phyloP scores from a whole-genome alignment of 2,888 invertebrate genomes.

The Nematopogon swammerdamellus region DNA sequence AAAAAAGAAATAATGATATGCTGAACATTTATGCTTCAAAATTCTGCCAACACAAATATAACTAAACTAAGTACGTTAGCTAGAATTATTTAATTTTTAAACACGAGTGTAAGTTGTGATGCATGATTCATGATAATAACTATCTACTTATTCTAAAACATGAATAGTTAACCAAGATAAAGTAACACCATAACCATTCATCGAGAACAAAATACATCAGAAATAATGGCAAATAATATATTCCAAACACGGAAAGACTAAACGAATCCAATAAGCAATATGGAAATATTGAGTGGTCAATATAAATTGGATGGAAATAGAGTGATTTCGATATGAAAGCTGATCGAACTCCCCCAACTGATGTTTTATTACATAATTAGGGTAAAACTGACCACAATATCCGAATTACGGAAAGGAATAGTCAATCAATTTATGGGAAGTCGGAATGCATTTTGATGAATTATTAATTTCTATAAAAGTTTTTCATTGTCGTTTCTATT shows the following conservation, averaged over 20 bases:
- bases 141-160: too few species aligned
- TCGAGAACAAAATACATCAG: too few species aligned
- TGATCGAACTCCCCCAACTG: background rate
- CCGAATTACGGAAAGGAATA: background rate
- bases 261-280: background rate
- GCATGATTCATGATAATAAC: too few species aligned
- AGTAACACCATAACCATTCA: too few species aligned
- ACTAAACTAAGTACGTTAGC: too few species aligned
- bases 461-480: background rate
- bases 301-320: background rate
- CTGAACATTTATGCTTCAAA: too few species aligned
- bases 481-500: background rate
- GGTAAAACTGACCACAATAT: background rate
- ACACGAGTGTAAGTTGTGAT: too few species aligned
- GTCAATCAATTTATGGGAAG: background rate
- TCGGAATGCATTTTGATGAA: background rate
- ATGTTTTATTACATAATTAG: background rate
- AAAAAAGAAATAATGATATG: too few species aligned
- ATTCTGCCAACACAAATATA: too few species aligned
- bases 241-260: background rate
- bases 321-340: background rate
- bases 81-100: too few species aligned
- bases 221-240: too few species aligned
- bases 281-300: background rate
- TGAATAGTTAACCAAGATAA: too few species aligned